Conservation (phyloP, 2,888 invertebrate genomes). For the Uropetala carovei region DNA sequence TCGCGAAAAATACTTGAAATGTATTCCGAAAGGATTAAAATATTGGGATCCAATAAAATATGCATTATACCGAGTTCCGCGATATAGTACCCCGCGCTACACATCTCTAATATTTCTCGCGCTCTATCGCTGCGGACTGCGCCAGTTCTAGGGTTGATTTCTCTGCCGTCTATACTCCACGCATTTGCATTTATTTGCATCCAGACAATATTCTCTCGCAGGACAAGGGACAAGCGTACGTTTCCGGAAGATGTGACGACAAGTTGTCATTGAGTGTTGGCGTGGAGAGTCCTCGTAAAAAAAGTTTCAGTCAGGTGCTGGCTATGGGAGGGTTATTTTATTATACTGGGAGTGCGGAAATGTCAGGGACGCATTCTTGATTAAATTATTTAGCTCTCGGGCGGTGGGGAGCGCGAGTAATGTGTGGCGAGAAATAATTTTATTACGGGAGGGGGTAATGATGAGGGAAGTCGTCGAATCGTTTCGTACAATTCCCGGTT, state of each 20-base stretch:
- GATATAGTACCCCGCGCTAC: neutral
- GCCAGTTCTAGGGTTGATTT: neutral
- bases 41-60: too few relatives aligned
- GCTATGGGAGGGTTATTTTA: neutral
- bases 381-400: neutral
- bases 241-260: neutral
- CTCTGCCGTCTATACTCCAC: neutral
- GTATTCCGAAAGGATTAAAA: too few relatives aligned
- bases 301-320: neutral
- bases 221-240: neutral
- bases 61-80: neutral
- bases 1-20: too few relatives aligned
- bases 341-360: neutral
- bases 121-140: neutral
- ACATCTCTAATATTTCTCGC: neutral
- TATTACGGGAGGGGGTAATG: neutral
- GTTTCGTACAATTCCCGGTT: neutral
- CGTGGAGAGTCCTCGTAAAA: neutral
- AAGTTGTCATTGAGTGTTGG: neutral
- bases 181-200: conserved; percentile 61
- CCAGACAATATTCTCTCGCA: conserved; percentile 1
- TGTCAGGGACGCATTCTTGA: neutral
- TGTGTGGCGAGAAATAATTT: neutral
- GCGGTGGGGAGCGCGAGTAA: neutral
- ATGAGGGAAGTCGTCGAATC: neutral